These are phyloP conservation scores for Eubucco bourcierii DNA, from an alignment of 2,113 vertebrate genomes.

Conservation along the genomic window DNA sequence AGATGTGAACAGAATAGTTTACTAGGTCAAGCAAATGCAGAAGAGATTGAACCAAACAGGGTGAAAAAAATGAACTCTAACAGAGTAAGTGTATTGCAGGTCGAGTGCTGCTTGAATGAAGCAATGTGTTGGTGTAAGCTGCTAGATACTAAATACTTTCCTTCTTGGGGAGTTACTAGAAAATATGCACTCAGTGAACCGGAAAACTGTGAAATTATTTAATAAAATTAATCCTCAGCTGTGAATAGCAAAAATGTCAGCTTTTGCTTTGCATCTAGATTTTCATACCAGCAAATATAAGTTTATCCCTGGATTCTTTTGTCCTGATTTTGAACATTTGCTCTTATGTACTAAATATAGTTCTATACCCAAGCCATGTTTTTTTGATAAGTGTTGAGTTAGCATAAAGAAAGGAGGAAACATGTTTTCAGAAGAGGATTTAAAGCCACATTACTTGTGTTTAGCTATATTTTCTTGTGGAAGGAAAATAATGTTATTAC, in stretches of 20 bases:
- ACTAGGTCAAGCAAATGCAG: slow-evolving; percentile 56
- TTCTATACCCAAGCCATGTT: not conserved
- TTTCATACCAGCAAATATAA: slow-evolving; percentile 41
- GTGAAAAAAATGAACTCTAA: slow-evolving; percentile 25
- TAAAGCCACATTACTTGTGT: not conserved
- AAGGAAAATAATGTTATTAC: not conserved
- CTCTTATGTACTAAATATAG: not conserved
- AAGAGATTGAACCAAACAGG: slow-evolving; percentile 49
- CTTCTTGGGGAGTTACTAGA: slow-evolving; percentile 30
- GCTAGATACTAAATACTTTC: slow-evolving; percentile 3
- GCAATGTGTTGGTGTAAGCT: not conserved
- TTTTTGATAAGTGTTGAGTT: slow-evolving; percentile 21
- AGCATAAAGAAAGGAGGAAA: slow-evolving; percentile 17
- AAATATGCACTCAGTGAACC: slow-evolving; percentile 23
- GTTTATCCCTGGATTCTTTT: slow-evolving; percentile 38
- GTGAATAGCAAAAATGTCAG: slow-evolving; percentile 58
- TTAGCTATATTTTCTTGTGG: not conserved
- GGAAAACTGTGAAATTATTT: slow-evolving; percentile 42
- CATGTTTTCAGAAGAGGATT: not conserved
- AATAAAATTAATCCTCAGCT: slow-evolving; percentile 50
- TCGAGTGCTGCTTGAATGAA: slow-evolving; percentile 20
- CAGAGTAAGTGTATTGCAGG: slow-evolving; percentile 28
- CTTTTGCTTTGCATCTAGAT: slow-evolving; percentile 45
- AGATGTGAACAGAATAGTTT: slow-evolving; percentile 43
- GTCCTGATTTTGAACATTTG: slow-evolving; percentile 24